Conservation (phyloP, 1,140 invertebrate species). For the Panagrolaimus sp. region DNA sequence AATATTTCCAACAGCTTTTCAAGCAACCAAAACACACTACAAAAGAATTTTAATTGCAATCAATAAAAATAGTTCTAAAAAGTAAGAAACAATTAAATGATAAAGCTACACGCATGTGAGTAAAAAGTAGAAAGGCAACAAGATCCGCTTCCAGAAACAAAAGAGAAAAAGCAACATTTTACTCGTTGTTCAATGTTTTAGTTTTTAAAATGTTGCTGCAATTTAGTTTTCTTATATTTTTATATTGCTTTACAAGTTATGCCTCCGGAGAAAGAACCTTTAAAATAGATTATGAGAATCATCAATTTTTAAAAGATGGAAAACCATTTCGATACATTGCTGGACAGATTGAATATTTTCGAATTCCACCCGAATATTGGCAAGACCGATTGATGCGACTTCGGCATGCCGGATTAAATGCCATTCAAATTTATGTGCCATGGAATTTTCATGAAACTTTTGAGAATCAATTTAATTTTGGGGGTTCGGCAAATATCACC, state of each 20-base stretch:
- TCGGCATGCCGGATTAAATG: constrained; percentile 79
- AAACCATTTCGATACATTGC: constrained; percentile 74
- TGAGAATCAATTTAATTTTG: constrained; percentile 69
- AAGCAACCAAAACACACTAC: too few relatives aligned
- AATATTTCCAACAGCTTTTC: too few relatives aligned
- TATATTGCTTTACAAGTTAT: not conserved
- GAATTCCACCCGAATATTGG: constrained; percentile 77
- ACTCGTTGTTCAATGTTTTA: constrained; percentile 56
- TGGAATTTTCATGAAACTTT: constrained; percentile 83
- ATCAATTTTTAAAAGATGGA: constrained; percentile 78
- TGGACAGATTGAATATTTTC: constrained; percentile 86
- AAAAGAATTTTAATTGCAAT: too few relatives aligned
- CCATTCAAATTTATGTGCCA: constrained; percentile 82
- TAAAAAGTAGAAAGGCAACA: too few relatives aligned
- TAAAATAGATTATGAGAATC: constrained; percentile 69
- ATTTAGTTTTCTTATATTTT: too few relatives aligned
- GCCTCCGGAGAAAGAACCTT: constrained; percentile 60
- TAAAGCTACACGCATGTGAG: too few relatives aligned
- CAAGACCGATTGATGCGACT: constrained; percentile 75
- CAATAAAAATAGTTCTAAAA: too few relatives aligned
- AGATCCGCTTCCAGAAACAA: too few relatives aligned
- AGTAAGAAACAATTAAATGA: too few relatives aligned
- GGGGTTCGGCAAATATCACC: constrained; percentile 64
- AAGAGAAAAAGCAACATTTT: too few relatives aligned
- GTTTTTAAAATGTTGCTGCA: too few relatives aligned